These are phyloP conservation scores for Celastrina argiolus DNA, from an alignment of 2,888 invertebrate species.

Conservation along the genomic window DNA sequence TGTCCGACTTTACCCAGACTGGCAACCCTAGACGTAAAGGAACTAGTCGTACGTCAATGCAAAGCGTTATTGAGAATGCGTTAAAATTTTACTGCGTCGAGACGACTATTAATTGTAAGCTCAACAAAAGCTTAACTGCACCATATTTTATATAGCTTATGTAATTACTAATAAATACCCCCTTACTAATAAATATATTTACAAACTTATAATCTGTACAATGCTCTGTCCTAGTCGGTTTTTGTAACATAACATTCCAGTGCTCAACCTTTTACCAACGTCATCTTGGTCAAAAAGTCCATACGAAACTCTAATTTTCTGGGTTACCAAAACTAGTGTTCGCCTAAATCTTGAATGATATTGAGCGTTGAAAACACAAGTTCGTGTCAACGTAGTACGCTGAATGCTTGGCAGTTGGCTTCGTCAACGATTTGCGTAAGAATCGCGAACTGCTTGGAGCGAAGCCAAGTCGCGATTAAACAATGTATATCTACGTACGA, in stretches of 20 bases:
- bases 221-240: too few species aligned
- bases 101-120: background rate
- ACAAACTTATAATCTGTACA: too few species aligned
- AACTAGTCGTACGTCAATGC: constrained; percentile 7
- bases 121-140: background rate
- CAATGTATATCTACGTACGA: constrained; percentile 26
- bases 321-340: background rate
- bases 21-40: background rate
- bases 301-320: background rate
- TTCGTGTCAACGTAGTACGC: constrained; percentile 23
- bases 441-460: constrained; percentile 36
- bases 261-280: background rate
- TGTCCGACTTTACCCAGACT: background rate
- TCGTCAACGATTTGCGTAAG: constrained; percentile 33
- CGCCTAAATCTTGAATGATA: background rate
- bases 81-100: constrained; percentile 3
- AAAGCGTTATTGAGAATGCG: constrained; percentile 11
- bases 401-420: constrained; percentile 33
- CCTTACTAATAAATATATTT: too few species aligned
- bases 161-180: too few species aligned
- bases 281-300: background rate
- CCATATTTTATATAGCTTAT: background rate
- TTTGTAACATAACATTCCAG: too few species aligned
- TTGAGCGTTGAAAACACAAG: constrained; percentile 15
- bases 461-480: constrained; percentile 37